phyloP scores from a whole-genome alignment of 2,113 vertebrate genomes.

The Hyperopisus bebe region DNA sequence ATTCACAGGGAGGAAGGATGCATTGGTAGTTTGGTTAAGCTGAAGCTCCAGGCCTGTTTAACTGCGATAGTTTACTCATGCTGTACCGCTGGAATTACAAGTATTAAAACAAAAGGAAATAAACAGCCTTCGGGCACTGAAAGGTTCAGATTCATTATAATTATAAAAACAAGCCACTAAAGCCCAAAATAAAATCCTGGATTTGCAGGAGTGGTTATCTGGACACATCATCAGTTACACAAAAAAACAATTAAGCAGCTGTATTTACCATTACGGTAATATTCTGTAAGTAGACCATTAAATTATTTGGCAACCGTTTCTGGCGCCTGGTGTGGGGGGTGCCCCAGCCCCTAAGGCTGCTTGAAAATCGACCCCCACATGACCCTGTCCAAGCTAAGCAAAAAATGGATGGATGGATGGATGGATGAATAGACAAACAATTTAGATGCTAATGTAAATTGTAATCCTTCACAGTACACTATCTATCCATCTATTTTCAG shows the following conservation, averaged over 20 bases:
- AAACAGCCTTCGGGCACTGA: not conserved
- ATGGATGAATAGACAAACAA: not conserved
- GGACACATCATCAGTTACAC: not conserved
- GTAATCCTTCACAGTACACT: not conserved
- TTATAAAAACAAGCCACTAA: not conserved
- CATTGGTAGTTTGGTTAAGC: not conserved
- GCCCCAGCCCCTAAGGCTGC: not conserved
- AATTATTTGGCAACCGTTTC: not conserved
- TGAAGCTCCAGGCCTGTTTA: not conserved
- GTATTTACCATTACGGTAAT: not conserved
- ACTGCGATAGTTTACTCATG: not conserved
- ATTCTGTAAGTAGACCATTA: not conserved
- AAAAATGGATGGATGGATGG: not conserved
- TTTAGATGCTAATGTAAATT: not conserved
- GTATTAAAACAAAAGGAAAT: not conserved
- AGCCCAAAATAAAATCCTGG: not conserved
- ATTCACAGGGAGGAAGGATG: not conserved
- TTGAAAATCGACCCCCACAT: not conserved
- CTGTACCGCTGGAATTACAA: not conserved
- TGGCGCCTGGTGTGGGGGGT: not conserved
- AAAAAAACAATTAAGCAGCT: not conserved
- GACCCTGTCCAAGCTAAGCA: not conserved
- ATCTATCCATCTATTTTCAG: not conserved
- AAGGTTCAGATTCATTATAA: not conserved
- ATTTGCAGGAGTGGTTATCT: not conserved